Evolutionary conservation across 2,113 vertebrate species (phyloP), one percentile per base, ranked within the genome.

Genomic region (Perca schrenkii): DNA sequence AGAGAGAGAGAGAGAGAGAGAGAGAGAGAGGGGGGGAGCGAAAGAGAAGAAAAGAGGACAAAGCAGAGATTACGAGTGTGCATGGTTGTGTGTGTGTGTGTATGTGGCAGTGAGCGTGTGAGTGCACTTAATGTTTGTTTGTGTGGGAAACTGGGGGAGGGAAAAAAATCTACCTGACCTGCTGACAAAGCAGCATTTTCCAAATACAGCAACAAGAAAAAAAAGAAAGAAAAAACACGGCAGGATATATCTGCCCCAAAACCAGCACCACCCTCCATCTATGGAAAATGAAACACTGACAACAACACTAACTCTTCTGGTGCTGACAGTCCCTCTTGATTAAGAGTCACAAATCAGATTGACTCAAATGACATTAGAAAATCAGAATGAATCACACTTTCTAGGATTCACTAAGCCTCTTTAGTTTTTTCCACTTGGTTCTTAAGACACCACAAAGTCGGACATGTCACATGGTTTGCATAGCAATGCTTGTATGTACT

Each of bases 141-240:
- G 86, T 77, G 76, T 34, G 16, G 36, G 49, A 82, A 73, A 81
- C n/a, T 57, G 80, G 73, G 74, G 67, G 66, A 79, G 77, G 53
- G 75, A 49, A 79, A 77, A 79, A 89, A 57, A 82, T 80, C 81
- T 86, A 93, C 89, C 92, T 94, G 91, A 94, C 86, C 90, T 92
- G 91, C 93, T 92, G 93, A 94, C 88, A 89, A 92, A 86, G 88
- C 91, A 92, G 85, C 79, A 80, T 92, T 91, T 89, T 82, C 72
- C 58, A 92, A 88, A 91, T 69, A 89, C 58, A 77, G 54, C 84
- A 88, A 87, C 60, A 49, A 86, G 49, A 54, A 66, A 68, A 76
- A 60, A 56, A 77, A 49, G 61, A 65, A 67, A 61, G 40, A 77
- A 50, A 81, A 54, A 81, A 74, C n/a, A 49, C 8, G 21, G 49